Percentiles rank a stretch among this genome's conserved stretches.
These are phyloP conservation scores for Chydorus sphaericus DNA, from an alignment of 2,888 invertebrate genomes.

Conservation along the genomic window DNA sequence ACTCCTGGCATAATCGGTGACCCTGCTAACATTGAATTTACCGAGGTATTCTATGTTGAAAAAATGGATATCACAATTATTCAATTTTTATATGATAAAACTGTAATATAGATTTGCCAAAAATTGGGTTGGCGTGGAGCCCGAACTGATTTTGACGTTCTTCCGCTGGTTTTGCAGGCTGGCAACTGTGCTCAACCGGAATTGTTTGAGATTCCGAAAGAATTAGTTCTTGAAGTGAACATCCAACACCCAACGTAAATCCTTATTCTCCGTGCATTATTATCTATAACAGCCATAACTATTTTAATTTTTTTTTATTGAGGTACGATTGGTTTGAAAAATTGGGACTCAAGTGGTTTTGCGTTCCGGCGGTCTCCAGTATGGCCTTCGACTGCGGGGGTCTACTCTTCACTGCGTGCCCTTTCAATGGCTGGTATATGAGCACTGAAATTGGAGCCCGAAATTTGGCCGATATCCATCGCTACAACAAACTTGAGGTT, in stretches of 20 bases:
- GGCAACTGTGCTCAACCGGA: slow-evolving; percentile 90
- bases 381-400: slow-evolving; percentile 95
- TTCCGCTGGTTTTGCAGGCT: slow-evolving; percentile 83
- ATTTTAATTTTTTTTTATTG: too few relatives aligned
- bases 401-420: slow-evolving; percentile 79
- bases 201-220: slow-evolving; percentile 81
- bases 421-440: slow-evolving; percentile 98
- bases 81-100: too few relatives aligned
- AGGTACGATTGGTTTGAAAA: slow-evolving; percentile 82
- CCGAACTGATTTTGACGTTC: slow-evolving; percentile 66
- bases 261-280: slow-evolving; percentile 29
- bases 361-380: slow-evolving; percentile 72
- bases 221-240: slow-evolving; percentile 70
- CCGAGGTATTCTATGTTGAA: slow-evolving; percentile 46
- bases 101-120: slow-evolving; percentile 67
- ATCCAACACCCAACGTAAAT: slow-evolving; percentile 79
- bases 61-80: background rate
- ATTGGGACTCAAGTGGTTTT: slow-evolving; percentile 76
- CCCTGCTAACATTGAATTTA: slow-evolving; percentile 76
- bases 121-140: slow-evolving; percentile 82
- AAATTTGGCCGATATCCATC: slow-evolving; percentile 72
- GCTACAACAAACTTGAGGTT: slow-evolving; percentile 83
- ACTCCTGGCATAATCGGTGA: slow-evolving; percentile 75
- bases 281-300: too few relatives aligned
- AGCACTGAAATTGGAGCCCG: slow-evolving; percentile 89